A percentile compares a stretch with the other conserved stretches of the same genome.
phyloP scores from a whole-genome alignment of 2,888 invertebrate genomes.

The Ectemnius cavifrons region DNA sequence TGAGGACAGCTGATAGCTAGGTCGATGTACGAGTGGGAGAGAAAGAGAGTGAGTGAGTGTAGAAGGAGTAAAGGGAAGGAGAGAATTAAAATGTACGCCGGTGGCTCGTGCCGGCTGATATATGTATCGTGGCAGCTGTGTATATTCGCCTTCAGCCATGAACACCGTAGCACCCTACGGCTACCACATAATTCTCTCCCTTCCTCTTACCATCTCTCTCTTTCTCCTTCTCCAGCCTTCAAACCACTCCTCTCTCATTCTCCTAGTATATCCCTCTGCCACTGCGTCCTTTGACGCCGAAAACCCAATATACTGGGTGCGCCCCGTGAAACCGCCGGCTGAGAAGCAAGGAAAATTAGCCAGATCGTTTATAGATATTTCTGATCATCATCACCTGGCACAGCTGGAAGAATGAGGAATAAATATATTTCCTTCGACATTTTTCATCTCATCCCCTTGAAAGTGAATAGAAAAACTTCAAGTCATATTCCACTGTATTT shows the following conservation, averaged over 20 bases:
- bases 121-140: slow-evolving; percentile 62
- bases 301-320: slow-evolving; percentile 47
- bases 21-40: slow-evolving; percentile 38
- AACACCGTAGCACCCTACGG: slow-evolving; percentile 50
- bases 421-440: too few relatives aligned
- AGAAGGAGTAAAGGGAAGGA: slow-evolving; percentile 44
- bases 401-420: background rate
- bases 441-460: too few relatives aligned
- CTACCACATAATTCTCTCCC: slow-evolving; percentile 39
- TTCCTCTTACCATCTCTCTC: slow-evolving; percentile 18
- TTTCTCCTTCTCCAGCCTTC: slow-evolving; percentile 9
- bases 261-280: slow-evolving; percentile 10
- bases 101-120: slow-evolving; percentile 72
- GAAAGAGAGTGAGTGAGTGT: slow-evolving; percentile 15
- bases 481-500: too few relatives aligned
- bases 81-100: slow-evolving; percentile 64
- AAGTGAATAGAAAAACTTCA: too few relatives aligned
- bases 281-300: slow-evolving; percentile 29
- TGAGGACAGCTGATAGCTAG: slow-evolving; percentile 69
- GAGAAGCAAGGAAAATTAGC: background rate
- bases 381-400: background rate
- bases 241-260: background rate
- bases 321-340: slow-evolving; percentile 14
- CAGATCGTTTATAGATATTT: background rate
- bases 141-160: slow-evolving; percentile 53